Percentiles rank a stretch among this genome's conserved stretches.
phyloP scores from a whole-genome alignment of 2,888 invertebrate species.

The Dasysyrphus tricinctus region DNA sequence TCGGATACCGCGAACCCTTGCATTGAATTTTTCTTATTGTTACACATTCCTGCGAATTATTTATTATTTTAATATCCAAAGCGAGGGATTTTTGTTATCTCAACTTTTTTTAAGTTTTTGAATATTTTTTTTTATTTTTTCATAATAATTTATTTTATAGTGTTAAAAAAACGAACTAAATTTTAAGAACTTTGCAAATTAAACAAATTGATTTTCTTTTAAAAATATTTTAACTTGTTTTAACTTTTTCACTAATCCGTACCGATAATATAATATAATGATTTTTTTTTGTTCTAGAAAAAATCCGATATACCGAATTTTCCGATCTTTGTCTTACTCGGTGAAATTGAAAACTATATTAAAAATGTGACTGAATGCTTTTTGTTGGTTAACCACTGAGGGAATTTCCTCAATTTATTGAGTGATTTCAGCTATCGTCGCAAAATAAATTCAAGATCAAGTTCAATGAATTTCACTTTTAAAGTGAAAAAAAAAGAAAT shows the following conservation, averaged over 20 bases:
- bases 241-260: not conserved
- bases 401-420: conserved; percentile 31
- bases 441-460: conserved; percentile 53
- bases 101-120: no score
- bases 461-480: conserved; percentile 49
- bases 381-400: conserved; percentile 16
- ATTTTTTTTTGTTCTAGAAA: conserved; percentile 7
- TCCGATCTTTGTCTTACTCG: conserved; percentile 19
- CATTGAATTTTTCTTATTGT: no score
- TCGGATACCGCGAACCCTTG: no score
- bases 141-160: no score
- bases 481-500: conserved; percentile 24
- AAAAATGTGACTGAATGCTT: conserved; percentile 15
- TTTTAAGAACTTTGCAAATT: no score
- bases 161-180: no score
- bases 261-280: not conserved
- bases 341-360: conserved; percentile 11
- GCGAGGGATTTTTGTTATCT: no score
- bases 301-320: not conserved
- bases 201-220: not conserved
- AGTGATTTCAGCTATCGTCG: conserved; percentile 29
- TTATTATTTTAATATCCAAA: no score
- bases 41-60: no score
- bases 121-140: no score
- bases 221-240: not conserved